Base-by-base conservation (phyloP, 1,140 invertebrate species). In the Drosophila rufa region DNA sequence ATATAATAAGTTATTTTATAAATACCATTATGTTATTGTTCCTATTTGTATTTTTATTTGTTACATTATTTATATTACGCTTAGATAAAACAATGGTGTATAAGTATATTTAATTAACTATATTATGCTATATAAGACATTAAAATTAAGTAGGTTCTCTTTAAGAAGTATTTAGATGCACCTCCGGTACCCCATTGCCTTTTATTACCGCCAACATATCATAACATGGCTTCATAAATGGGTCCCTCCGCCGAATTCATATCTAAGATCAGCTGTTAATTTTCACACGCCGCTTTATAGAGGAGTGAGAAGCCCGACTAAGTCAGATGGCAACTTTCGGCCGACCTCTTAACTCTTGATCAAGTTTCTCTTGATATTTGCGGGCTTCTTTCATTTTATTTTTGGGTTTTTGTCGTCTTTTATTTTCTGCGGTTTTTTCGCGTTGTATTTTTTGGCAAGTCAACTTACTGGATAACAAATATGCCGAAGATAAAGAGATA, bases 351-450 rank as follows among this genome's bases (percentile, higher is more conserved):
- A 84, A 80, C 82, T 84, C 83, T 87, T 77, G 80, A 86, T 86
- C 79, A 87, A 83, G 83, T 86, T 82, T 86, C 75, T 76, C 75
- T 82, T 79, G 75, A 78, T 79, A 76, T 87, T 79, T 64, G 56
- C 65, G 82, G 66, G 65, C 77, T 82, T 69, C 84, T 85, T 69
- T 62, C 71, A 69, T 79, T 70, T 80, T 79, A 57, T 77, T 75
- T 82, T 64, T 75, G 57, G 56, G 12, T 48, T 58, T 59, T 57
- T 69, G 40, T 30, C 45, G 67, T 50, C 48, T 53, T 55, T 53
- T 67, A 66, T 58, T 64, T 67, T 38, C 19, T 65, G 51, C 75
- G 69, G 36, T 38, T 56, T 78, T 77, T 67, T 67, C 47, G 42
- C 8, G 36, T 27, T 22, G 25, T 51, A 27, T 73, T 53, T 64